Percentiles rank a stretch among this genome's conserved stretches.
Conservation (phyloP, 2,797 vertebrate species). For the Antrozous pallidus region DNA sequence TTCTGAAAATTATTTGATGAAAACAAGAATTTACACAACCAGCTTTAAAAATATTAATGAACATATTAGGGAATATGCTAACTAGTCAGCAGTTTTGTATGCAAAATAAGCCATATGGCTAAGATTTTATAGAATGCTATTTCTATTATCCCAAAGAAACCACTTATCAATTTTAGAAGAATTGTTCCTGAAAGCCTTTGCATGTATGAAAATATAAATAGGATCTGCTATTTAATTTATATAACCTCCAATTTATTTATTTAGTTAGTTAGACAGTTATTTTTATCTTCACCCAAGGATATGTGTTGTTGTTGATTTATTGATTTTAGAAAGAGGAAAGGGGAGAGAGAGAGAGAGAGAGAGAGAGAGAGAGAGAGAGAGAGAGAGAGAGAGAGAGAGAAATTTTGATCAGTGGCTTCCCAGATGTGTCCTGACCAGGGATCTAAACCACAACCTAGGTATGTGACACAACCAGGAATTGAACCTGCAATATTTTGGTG, state of each 20-base stretch:
- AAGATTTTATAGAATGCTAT: background rate
- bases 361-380: too few species aligned
- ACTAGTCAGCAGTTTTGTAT: background rate
- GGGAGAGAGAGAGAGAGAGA: too few species aligned
- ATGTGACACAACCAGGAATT: background rate
- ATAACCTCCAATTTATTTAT: background rate
- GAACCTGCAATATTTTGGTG: background rate
- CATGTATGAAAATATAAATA: background rate
- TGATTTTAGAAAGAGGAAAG: background rate
- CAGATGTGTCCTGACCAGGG: background rate
- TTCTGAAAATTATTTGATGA: slow-evolving; percentile 6
- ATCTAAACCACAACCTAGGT: background rate
- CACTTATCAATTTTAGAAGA: background rate
- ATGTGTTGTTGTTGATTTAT: background rate
- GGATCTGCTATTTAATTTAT: background rate
- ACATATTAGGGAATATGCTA: background rate
- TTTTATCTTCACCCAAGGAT: background rate
- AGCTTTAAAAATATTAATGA: background rate
- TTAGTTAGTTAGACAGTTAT: background rate
- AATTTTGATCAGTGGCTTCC: background rate
- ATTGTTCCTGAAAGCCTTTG: background rate
- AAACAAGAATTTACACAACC: background rate
- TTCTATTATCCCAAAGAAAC: background rate
- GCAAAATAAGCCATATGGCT: background rate
- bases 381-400: background rate